Percentiles rank a stretch among this genome's conserved stretches.
Conservation (phyloP, 2,797 vertebrate species). For the Halcyon leucocephala region DNA sequence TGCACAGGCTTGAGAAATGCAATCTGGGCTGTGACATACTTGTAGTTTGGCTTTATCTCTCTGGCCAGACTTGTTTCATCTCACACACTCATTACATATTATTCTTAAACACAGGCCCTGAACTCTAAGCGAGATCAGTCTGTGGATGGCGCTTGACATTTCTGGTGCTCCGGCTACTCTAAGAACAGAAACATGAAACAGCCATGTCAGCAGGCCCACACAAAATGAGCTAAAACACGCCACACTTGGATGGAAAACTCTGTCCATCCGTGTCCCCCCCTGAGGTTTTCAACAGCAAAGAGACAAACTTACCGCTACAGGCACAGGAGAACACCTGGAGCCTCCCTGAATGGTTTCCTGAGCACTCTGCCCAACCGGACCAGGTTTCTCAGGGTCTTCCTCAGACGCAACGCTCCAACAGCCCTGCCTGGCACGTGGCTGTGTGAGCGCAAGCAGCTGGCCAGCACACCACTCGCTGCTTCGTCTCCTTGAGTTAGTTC, state of each 20-base stretch:
- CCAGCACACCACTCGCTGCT: rapidly evolving
- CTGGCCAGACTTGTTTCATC: neutral
- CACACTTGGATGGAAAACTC: neutral
- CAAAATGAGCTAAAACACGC: neutral
- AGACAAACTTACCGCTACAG: neutral
- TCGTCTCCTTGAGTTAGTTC: neutral
- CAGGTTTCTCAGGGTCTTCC: neutral
- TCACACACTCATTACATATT: neutral
- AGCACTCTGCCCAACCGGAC: neutral
- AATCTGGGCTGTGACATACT: neutral
- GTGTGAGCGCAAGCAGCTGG: rapidly evolving
- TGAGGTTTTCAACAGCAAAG: neutral
- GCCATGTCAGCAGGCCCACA: neutral
- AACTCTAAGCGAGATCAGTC: neutral
- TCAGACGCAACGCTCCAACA: neutral
- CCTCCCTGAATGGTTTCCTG: rapidly evolving
- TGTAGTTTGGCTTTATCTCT: neutral
- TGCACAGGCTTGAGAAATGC: neutral
- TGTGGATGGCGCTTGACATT: neutral
- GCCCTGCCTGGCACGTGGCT: rapidly evolving
- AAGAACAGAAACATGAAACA: neutral
- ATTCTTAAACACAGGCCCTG: neutral
- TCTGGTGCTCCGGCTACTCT: neutral
- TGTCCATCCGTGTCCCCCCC: neutral
- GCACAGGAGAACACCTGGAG: neutral